Conservation (phyloP, 2,797 vertebrate genomes). For the Megaceryle alcyon region DNA sequence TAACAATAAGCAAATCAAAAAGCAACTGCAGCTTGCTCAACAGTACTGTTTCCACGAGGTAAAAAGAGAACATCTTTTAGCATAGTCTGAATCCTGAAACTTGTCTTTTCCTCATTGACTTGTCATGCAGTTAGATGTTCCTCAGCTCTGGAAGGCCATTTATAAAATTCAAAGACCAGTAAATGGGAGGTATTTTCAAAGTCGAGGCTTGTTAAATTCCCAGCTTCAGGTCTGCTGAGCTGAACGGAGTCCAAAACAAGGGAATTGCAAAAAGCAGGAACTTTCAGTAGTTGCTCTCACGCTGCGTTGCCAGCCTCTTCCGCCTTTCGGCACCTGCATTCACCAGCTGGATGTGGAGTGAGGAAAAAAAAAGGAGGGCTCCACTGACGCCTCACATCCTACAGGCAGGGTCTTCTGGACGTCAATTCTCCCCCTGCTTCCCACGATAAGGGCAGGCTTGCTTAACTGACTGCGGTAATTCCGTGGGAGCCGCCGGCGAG, state of each 20-base stretch:
- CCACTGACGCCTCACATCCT: constrained; percentile 64
- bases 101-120: constrained; percentile 1
- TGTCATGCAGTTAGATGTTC: background rate
- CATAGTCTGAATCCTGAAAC: background rate
- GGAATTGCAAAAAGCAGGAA: constrained; percentile 42
- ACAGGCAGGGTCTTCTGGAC: constrained; percentile 71
- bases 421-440: constrained; percentile 55
- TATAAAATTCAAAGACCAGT: background rate
- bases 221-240: background rate
- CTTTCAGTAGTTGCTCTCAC: constrained; percentile 49
- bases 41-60: background rate
- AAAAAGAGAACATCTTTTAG: background rate
- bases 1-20: background rate
- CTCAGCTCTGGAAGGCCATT: constrained; percentile 7
- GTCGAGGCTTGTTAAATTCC: background rate
- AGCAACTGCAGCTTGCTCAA: background rate
- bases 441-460: background rate
- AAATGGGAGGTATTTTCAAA: constrained; percentile 11
- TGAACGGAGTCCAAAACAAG: background rate
- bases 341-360: constrained; percentile 63
- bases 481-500: constrained; percentile 15
- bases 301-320: constrained; percentile 44
- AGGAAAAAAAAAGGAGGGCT: constrained; percentile 53
- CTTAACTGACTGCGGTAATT: background rate
- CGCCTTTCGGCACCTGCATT: constrained; percentile 35